Evolutionary conservation across 2,888 invertebrate species (phyloP).

Genomic region (Drosophila pseudotakahashii): DNA sequence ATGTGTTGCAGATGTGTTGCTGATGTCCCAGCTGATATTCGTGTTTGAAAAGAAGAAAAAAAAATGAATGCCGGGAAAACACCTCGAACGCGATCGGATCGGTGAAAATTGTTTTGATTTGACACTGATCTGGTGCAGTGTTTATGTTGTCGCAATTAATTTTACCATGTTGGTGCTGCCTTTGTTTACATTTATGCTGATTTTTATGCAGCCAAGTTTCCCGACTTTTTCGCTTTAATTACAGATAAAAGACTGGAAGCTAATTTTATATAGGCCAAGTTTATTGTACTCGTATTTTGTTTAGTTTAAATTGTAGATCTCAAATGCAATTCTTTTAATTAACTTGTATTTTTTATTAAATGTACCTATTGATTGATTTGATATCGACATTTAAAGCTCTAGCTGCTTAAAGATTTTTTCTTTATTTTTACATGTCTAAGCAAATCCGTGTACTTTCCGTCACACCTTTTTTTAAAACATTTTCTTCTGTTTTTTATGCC

Average conservation of each 20-base stretch:
- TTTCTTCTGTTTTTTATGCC: not conserved
- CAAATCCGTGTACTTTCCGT: not conserved
- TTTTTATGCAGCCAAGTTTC: not conserved
- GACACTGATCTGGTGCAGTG: constrained; percentile 61
- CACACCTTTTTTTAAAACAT: not conserved
- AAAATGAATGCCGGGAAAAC: constrained; percentile 8
- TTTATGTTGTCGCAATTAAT: constrained; percentile 27
- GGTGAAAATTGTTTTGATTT: constrained; percentile 64
- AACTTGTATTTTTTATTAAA: not conserved
- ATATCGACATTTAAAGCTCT: too few species aligned
- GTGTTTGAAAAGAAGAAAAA: constrained; percentile 21
- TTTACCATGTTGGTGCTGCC: not conserved
- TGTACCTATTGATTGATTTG: too few species aligned
- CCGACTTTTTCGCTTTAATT: not conserved
- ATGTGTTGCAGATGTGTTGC: constrained; percentile 37
- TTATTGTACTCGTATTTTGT: not conserved
- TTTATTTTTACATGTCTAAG: not conserved
- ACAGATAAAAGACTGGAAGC: not conserved
- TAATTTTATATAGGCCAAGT: not conserved
- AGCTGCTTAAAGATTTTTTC: not conserved
- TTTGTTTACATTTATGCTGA: not conserved
- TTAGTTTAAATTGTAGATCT: not conserved
- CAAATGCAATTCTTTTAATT: not conserved
- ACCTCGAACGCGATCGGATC: constrained; percentile 60
- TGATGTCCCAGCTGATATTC: constrained; percentile 33